These are phyloP conservation scores for Plodia interpunctella DNA, from an alignment of 1,140 invertebrate species.

Conservation along the genomic window DNA sequence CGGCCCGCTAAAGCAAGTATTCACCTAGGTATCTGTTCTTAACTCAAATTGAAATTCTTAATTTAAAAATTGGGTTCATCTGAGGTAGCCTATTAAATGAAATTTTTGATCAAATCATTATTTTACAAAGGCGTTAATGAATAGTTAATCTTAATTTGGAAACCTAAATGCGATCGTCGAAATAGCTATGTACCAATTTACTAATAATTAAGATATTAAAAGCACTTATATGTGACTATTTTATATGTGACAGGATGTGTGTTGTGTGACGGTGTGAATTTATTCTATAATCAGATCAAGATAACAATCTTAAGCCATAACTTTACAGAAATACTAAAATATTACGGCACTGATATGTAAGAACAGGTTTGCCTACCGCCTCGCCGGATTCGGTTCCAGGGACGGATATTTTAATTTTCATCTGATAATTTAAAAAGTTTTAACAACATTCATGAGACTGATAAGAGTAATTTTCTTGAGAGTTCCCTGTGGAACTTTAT, in stretches of 20 bases:
- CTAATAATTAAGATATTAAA: background rate
- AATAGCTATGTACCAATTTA: background rate
- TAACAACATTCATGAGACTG: slow-evolving; percentile 32
- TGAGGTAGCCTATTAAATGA: too few relatives aligned
- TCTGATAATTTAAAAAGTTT: slow-evolving; percentile 36
- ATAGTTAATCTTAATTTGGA: background rate
- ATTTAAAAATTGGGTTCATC: background rate
- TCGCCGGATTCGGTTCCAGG: background rate
- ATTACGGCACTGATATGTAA: background rate
- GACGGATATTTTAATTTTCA: background rate
- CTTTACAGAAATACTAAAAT: background rate
- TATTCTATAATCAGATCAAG: slow-evolving; percentile 7
- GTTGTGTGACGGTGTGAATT: slow-evolving; percentile 1
- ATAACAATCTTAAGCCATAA: slow-evolving; percentile 5
- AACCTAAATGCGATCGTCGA: background rate
- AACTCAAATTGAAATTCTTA: slow-evolving; percentile 20
- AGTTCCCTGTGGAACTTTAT: slow-evolving; percentile 2
- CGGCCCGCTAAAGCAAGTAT: slow-evolving; percentile 25
- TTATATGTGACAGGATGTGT: background rate
- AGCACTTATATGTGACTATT: background rate
- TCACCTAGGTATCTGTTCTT: slow-evolving; percentile 28
- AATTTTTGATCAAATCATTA: background rate
- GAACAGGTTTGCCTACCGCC: background rate
- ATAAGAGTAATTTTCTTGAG: slow-evolving; percentile 27
- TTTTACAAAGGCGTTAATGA: background rate